A percentile compares a stretch with the other conserved stretches of the same genome.
These are phyloP conservation scores for Huso huso DNA, from an alignment of 2,797 vertebrate species.

Conservation along the genomic window DNA sequence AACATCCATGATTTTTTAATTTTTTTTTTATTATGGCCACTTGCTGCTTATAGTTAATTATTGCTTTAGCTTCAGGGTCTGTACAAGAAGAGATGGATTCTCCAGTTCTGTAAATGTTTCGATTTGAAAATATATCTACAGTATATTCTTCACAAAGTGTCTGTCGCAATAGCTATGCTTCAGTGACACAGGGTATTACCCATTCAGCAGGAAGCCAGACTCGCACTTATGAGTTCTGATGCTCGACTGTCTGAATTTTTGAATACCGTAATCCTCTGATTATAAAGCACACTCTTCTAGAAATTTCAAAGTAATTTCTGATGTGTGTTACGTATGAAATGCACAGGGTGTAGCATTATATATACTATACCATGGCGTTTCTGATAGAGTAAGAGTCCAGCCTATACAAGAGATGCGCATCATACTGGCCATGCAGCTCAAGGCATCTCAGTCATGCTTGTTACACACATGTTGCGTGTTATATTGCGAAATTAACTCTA, in stretches of 20 bases:
- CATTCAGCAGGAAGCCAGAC: neutral
- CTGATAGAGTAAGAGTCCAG: too few species aligned
- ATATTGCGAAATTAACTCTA: too few species aligned
- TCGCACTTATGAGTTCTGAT: neutral
- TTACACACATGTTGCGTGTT: too few species aligned
- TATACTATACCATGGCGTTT: too few species aligned
- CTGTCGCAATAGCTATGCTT: neutral
- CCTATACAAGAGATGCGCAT: too few species aligned
- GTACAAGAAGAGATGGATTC: neutral
- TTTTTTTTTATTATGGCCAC: neutral
- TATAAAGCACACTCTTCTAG: too few species aligned
- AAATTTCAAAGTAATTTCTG: too few species aligned
- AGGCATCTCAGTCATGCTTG: too few species aligned
- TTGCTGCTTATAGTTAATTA: neutral
- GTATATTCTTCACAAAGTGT: neutral
- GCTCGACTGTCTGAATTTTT: neutral
- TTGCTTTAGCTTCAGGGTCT: neutral
- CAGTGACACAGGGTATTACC: slow-evolving; percentile 1
- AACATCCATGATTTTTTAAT: neutral
- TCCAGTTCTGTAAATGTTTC: neutral
- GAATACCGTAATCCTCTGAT: too few species aligned
- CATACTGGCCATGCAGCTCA: too few species aligned
- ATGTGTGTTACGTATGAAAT: too few species aligned
- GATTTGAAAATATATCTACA: neutral
- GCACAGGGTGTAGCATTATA: too few species aligned